Conservation (phyloP, 2,888 invertebrate genomes). For the Argyresthia goedartella region DNA sequence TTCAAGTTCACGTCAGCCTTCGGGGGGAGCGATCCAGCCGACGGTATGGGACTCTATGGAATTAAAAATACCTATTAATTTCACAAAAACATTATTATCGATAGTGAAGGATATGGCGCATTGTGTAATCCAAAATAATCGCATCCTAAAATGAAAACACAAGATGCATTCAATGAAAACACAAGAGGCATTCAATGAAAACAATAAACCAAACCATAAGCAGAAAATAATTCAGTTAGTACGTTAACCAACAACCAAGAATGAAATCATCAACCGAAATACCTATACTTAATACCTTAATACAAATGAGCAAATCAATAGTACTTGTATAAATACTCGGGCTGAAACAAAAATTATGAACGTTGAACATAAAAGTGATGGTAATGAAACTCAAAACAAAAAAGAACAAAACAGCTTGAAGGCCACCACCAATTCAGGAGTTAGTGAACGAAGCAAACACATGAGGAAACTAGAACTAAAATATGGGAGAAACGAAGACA, state of each 20-base stretch:
- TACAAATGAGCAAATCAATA: conserved; percentile 39
- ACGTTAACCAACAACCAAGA: conserved; percentile 9
- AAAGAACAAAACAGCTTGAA: conserved; percentile 18
- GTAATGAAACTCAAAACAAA: conserved; percentile 25
- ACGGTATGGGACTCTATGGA: conserved; percentile 79
- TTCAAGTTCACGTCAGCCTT: conserved; percentile 83
- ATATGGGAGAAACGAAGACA: neutral
- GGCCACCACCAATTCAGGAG: conserved; percentile 12
- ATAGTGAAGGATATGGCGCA: too few species aligned
- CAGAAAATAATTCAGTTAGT: neutral
- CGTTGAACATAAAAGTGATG: conserved; percentile 15
- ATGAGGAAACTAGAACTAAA: neutral
- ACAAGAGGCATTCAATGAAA: neutral
- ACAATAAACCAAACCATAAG: neutral
- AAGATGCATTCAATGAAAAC: neutral
- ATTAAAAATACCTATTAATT: conserved; percentile 19
- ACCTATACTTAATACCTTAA: conserved; percentile 9
- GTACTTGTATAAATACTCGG: conserved; percentile 63
- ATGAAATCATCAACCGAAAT: conserved; percentile 4
- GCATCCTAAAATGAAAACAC: neutral
- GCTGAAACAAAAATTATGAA: conserved; percentile 57
- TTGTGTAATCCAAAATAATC: conserved; percentile 8
- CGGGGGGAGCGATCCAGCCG: conserved; percentile 62
- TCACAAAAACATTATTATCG: too few species aligned
- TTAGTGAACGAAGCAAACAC: neutral